Conservation (phyloP, 2,888 invertebrate genomes). For the Drosophila basisetae region DNA sequence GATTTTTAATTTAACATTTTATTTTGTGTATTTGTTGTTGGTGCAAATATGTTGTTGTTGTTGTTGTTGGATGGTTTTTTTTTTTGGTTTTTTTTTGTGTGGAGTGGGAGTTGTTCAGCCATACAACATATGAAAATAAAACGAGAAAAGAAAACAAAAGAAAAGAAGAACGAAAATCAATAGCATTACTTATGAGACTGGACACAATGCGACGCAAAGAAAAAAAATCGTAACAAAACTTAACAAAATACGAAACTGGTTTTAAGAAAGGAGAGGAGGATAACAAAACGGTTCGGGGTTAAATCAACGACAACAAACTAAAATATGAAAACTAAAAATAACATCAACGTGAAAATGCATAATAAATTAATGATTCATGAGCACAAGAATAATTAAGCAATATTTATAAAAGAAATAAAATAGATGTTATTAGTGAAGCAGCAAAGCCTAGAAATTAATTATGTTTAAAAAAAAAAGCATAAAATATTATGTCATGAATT, state of each 20-base stretch:
- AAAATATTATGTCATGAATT: constrained; percentile 29
- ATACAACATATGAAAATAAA: constrained; percentile 81
- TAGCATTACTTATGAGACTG: constrained; percentile 77
- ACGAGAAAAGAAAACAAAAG: constrained; percentile 76
- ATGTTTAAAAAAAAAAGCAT: constrained; percentile 41
- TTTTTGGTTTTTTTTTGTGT: constrained; percentile 50
- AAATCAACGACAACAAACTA: constrained; percentile 38
- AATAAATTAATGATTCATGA: constrained; percentile 27
- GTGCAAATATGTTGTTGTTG: constrained; percentile 44
- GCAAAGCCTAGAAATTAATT: constrained; percentile 18
- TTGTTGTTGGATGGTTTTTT: constrained; percentile 35
- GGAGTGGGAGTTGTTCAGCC: constrained; percentile 53
- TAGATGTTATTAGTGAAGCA: constrained; percentile 42
- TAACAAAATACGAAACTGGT: constrained; percentile 48
- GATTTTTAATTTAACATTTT: constrained; percentile 34
- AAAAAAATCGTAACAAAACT: constrained; percentile 58
- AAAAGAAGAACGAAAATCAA: constrained; percentile 80
- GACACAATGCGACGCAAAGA: constrained; percentile 63
- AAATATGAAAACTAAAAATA: constrained; percentile 12
- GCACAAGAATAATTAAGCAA: constrained; percentile 23
- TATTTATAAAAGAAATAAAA: not conserved
- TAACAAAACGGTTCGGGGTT: constrained; percentile 20
- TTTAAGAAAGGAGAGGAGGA: not conserved
- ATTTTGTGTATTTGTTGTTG: constrained; percentile 44
- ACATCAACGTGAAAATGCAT: constrained; percentile 39